Evolutionary conservation across 2,888 invertebrate genomes (phyloP).

Genomic region (Choristoneura rosaceana): DNA sequence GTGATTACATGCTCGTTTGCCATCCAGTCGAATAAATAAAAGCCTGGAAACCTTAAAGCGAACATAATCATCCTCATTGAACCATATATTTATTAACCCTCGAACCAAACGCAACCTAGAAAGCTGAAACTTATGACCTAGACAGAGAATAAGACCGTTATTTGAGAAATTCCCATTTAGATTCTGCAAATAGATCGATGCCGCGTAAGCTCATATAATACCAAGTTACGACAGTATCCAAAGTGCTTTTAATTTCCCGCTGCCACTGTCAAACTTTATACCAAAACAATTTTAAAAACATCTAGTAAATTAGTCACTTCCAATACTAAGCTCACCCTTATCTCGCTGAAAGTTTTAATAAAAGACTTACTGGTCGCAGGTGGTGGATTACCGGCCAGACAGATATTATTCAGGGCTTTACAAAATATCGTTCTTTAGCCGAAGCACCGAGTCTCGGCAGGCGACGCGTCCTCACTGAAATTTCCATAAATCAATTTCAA

Average conservation of each 20-base stretch:
- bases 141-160: too few relatives aligned
- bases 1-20: too few relatives aligned
- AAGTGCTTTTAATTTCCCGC: background rate
- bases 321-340: constrained; percentile 7
- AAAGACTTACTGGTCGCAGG: constrained; percentile 27
- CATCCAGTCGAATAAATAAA: too few relatives aligned
- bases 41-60: too few relatives aligned
- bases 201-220: too few relatives aligned
- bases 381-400: constrained; percentile 29
- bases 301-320: constrained; percentile 3
- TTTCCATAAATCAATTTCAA: constrained; percentile 85
- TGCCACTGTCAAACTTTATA: background rate
- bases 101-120: too few relatives aligned
- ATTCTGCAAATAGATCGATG: too few relatives aligned
- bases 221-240: background rate
- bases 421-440: constrained; percentile 67
- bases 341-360: constrained; percentile 21
- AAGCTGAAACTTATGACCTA: too few relatives aligned
- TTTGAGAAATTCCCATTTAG: too few relatives aligned
- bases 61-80: too few relatives aligned
- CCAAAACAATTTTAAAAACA: background rate
- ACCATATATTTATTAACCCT: too few relatives aligned
- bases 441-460: constrained; percentile 61
- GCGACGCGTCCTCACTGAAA: constrained; percentile 74
- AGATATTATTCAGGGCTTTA: constrained; percentile 42